Conservation (phyloP, 92 coral and sea anemone species). For the Porites divaricata region DNA sequence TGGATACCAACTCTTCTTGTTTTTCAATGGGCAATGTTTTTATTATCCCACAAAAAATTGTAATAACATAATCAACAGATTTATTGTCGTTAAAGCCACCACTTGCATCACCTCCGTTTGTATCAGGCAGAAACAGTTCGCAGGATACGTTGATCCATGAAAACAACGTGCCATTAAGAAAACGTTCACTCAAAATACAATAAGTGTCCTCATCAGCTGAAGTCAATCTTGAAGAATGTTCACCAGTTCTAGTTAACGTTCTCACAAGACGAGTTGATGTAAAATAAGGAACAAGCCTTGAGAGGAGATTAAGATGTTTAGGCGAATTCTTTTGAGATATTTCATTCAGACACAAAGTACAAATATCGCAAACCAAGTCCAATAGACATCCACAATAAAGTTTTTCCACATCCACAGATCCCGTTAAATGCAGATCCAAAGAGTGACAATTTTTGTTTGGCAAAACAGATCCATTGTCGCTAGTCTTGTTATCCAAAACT, state of each 20-base stretch:
- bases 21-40: constrained; percentile 41
- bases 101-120: constrained; percentile 4
- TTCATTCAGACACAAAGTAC: constrained; percentile 59
- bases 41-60: constrained; percentile 68
- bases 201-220: constrained; percentile 1
- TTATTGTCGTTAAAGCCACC: constrained; percentile 31
- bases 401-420: constrained; percentile 31
- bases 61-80: constrained; percentile 44
- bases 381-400: constrained; percentile 79
- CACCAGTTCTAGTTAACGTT: constrained; percentile 32
- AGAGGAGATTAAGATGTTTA: constrained; percentile 64
- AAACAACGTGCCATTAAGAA: constrained; percentile 44
- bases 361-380: constrained; percentile 58
- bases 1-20: constrained; percentile 51
- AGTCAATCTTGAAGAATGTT: background rate
- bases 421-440: background rate
- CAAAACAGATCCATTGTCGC: background rate
- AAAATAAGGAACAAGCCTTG: constrained; percentile 74
- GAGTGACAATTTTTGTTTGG: background rate
- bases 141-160: constrained; percentile 46
- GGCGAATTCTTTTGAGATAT: constrained; percentile 43
- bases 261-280: constrained; percentile 59
- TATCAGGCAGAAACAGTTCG: background rate
- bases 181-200: constrained; percentile 36
- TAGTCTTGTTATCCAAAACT: background rate